A percentile compares a stretch with the other conserved stretches of the same genome.
phyloP scores from a whole-genome alignment of 2,888 invertebrate genomes.

The Temnothorax unifasciatus region DNA sequence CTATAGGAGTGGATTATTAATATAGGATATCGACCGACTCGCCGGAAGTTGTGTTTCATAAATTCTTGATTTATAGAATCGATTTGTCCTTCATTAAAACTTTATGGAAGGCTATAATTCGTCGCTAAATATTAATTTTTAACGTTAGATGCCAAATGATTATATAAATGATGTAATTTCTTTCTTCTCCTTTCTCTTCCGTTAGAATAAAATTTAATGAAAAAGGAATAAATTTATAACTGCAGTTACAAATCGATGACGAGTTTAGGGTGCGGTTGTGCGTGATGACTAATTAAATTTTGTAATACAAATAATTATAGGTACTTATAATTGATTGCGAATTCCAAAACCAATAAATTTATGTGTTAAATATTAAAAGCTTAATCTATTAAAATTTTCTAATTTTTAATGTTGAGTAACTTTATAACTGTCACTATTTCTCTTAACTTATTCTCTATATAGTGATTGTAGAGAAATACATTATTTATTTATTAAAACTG shows the following conservation, averaged over 20 bases:
- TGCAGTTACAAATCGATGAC: not conserved
- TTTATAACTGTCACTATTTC: not conserved
- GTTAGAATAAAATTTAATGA: not conserved
- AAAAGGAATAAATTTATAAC: not conserved
- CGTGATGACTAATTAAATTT: not conserved
- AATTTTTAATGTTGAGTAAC: not conserved
- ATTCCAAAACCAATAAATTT: not conserved
- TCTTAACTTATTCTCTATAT: not conserved
- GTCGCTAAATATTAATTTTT: not conserved
- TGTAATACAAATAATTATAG: not conserved
- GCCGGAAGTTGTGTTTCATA: not conserved
- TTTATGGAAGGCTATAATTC: not conserved
- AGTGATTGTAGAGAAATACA: not conserved
- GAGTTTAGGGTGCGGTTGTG: not conserved
- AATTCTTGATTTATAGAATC: not conserved
- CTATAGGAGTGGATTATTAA: not conserved
- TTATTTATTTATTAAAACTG: not conserved
- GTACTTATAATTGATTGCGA: not conserved
- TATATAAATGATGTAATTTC: not conserved
- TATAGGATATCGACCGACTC: not conserved
- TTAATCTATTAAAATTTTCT: not conserved
- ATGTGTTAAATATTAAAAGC: not conserved
- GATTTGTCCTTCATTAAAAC: not conserved
- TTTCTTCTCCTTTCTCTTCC: too few relatives aligned
- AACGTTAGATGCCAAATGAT: not conserved